Conservation (phyloP, 2,113 vertebrate genomes). For the Formicarius rufipectus region DNA sequence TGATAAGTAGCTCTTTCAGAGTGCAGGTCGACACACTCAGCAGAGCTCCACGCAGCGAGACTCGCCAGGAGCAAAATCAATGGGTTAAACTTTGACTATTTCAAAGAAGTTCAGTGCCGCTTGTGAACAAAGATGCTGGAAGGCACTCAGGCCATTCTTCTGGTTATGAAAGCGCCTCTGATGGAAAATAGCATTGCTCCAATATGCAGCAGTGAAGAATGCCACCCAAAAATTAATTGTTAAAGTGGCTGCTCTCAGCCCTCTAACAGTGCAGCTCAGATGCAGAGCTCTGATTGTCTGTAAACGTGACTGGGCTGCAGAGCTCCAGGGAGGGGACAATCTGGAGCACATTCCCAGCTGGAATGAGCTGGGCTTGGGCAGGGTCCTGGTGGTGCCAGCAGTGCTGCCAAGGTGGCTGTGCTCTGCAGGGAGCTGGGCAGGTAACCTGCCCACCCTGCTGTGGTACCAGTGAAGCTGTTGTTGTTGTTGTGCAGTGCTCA, state of each 20-base stretch:
- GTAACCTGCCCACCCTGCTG: accelerated
- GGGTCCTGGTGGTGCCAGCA: not conserved
- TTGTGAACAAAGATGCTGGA: slow-evolving; percentile 53
- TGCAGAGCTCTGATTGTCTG: not conserved
- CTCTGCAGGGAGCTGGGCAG: not conserved
- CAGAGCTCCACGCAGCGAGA: slow-evolving; percentile 27
- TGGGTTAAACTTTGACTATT: slow-evolving; percentile 62
- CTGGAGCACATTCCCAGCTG: not conserved
- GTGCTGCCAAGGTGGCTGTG: not conserved
- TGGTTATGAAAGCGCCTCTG: not conserved
- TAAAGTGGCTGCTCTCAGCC: not conserved
- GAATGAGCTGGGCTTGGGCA: not conserved
- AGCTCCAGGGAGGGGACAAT: not conserved
- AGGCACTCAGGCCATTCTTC: slow-evolving; percentile 35
- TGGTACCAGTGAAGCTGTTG: not conserved
- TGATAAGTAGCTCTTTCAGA: slow-evolving; percentile 63
- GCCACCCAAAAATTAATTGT: not conserved
- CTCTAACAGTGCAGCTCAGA: not conserved
- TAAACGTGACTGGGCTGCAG: not conserved
- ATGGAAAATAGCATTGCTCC: not conserved
- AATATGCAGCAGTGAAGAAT: not conserved
- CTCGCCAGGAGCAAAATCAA: slow-evolving; percentile 59
- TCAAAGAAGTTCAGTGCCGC: slow-evolving; percentile 23
- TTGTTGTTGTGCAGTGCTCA: not conserved
- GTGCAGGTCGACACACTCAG: slow-evolving; percentile 28